A percentile compares a stretch with the other conserved stretches of the same genome.
phyloP scores from a whole-genome alignment of 1,140 invertebrate species.

The Macrotrachela quadricornifera region DNA sequence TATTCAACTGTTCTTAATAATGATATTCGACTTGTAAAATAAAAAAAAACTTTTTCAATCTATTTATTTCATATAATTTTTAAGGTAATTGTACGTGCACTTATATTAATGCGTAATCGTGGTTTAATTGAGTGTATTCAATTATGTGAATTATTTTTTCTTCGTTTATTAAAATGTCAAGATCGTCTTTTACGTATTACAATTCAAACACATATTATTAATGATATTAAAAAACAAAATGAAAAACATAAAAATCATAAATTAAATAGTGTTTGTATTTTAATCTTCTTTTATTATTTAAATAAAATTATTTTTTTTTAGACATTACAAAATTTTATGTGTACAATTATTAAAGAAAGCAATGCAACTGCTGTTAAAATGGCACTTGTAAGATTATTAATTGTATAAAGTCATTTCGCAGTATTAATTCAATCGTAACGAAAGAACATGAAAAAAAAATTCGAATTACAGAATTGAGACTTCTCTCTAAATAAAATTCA shows the following conservation, averaged over 20 bases:
- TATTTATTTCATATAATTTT: conserved; percentile 11
- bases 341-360: conserved; percentile 65
- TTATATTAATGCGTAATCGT: conserved; percentile 77
- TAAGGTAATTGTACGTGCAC: conserved; percentile 53
- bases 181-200: conserved; percentile 69
- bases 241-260: conserved; percentile 1
- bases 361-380: conserved; percentile 73
- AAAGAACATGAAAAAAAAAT: too few species aligned
- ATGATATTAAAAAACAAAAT: conserved; percentile 4
- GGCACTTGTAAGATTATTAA: conserved; percentile 41
- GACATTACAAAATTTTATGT: conserved; percentile 82
- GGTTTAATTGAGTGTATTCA: conserved; percentile 59
- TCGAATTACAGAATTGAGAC: too few species aligned
- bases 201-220: conserved; percentile 39
- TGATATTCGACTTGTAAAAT: conserved; percentile 56
- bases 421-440: too few species aligned
- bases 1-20: conserved; percentile 64
- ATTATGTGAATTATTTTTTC: conserved; percentile 71
- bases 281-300: too few species aligned
- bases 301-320: conserved; percentile 15
- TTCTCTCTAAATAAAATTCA: too few species aligned
- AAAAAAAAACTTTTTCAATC: neutral
- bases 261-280: too few species aligned
- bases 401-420: too few species aligned
- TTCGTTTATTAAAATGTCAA: conserved; percentile 55